Base-by-base conservation (phyloP, 2,113 vertebrate species). In the Muscicapa adusta region DNA sequence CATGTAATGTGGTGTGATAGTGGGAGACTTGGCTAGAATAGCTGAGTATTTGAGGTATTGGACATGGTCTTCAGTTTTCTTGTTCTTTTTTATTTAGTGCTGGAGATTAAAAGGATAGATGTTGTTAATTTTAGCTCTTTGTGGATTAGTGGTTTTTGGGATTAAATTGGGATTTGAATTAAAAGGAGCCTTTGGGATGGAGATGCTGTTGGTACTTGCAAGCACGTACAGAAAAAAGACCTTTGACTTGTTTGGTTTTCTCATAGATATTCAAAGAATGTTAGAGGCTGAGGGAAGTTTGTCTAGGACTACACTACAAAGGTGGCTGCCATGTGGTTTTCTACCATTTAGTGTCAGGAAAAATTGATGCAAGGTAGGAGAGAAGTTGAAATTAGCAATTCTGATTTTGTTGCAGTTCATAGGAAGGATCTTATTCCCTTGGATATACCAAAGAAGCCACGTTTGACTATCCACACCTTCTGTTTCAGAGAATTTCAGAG, bases 1-100 rank as follows among this genome's bases (percentile, higher is more conserved):
- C 98, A 51, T 98, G 97, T 63, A 98, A 98, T 72, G 98, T 98
- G 45, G 38, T 48, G n/a, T 60, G 98, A 98, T 97, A 56, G 96
- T 97, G 38, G 85, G 98, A 1, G 98, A 98, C 89, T 98, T 98
- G 98, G 96, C 96, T 19, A 95, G 33, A 72, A 97, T 98, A 23
- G 98, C 97, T 42, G 98, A 96, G 56, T 98, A 97, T 93, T 94
- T 3, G 66, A 97, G 91, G 65, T 97, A 79, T 14, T 33, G 8
- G 6, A 40, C 5, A 5, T 31, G 18, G 8, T 66, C 23, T 42
- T 47, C 31, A 74, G 16, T 84, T 53, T 38, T 70, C 10, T 60
- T 57, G 9, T 12, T 57, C 11, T 42, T 23, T 65, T 84, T 66
- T 28, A 40, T 65, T 56, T 78, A 53, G 42, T 56, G 5, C 15